Conservation (phyloP, 2,113 vertebrate genomes). For the Anoplopoma fimbria region DNA sequence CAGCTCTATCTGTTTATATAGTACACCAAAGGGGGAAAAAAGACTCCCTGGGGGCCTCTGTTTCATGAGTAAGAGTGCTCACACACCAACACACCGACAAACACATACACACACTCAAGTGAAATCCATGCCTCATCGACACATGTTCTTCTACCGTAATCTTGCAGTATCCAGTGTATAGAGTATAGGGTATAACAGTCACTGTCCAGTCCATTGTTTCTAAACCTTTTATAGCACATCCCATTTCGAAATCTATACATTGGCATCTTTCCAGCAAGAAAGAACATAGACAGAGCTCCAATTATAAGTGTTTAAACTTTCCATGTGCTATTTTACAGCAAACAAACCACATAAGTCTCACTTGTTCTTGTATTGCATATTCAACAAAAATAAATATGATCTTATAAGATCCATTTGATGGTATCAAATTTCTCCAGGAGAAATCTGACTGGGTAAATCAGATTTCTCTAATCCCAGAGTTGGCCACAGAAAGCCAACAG, state of each 20-base stretch:
- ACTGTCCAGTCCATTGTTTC: neutral
- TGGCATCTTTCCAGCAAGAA: neutral
- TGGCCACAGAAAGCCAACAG: neutral
- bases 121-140: conserved; percentile 22
- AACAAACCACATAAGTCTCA: neutral
- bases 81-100: neutral
- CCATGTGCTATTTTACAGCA: neutral
- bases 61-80: conserved; percentile 29
- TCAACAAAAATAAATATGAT: neutral
- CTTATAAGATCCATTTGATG: neutral
- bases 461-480: neutral
- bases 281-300: neutral
- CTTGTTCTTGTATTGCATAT: neutral
- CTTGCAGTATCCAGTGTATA: conserved; percentile 3
- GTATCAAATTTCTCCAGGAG: neutral
- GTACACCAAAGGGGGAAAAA: conserved; percentile 33
- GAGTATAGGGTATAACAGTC: conserved; percentile 16
- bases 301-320: neutral
- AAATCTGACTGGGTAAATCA: neutral
- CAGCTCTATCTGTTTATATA: conserved; percentile 70
- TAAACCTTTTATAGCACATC: neutral
- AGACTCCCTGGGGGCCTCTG: conserved; percentile 14
- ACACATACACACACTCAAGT: conserved; percentile 8
- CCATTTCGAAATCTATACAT: neutral
- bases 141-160: conserved; percentile 24